Evolutionary conservation across 2,888 invertebrate genomes (phyloP).

Genomic region (Invenusta paracnida): DNA sequence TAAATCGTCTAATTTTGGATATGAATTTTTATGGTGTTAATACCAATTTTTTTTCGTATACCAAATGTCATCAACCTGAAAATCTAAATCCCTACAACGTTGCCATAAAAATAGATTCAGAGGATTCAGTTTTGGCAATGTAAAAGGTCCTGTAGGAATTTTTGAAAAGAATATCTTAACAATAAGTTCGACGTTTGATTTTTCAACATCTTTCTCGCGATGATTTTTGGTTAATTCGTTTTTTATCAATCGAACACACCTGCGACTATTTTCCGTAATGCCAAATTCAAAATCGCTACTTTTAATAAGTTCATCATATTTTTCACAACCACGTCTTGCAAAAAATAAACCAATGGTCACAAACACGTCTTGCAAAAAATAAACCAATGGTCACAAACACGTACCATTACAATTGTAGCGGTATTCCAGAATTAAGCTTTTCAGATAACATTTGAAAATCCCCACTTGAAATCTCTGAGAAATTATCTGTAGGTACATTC

Average conservation of each 20-base stretch:
- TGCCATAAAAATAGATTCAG: constrained; percentile 5
- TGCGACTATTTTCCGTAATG: no score
- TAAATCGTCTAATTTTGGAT: neutral
- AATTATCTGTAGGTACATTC: neutral
- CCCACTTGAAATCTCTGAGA: neutral
- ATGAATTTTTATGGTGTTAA: constrained; percentile 23
- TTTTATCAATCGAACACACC: neutral
- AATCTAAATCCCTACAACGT: neutral
- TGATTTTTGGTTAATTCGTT: constrained; percentile 30
- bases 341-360: constrained; percentile 24
- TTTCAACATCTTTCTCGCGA: constrained; percentile 20
- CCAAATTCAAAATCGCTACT: neutral
- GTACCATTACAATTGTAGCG: neutral
- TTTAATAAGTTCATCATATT: neutral
- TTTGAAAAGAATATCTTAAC: neutral
- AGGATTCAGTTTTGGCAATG: neutral
- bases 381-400: neutral
- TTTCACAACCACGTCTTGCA: neutral
- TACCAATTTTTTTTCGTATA: constrained; percentile 1
- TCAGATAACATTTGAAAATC: neutral
- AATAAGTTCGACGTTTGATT: constrained; percentile 21
- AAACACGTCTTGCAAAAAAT: no score
- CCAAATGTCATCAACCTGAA: neutral
- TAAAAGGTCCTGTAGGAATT: no score
- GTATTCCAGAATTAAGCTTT: neutral